A percentile compares a stretch with the other conserved stretches of the same genome.
phyloP scores from a whole-genome alignment of 2,113 vertebrate species.

The Solea solea region DNA sequence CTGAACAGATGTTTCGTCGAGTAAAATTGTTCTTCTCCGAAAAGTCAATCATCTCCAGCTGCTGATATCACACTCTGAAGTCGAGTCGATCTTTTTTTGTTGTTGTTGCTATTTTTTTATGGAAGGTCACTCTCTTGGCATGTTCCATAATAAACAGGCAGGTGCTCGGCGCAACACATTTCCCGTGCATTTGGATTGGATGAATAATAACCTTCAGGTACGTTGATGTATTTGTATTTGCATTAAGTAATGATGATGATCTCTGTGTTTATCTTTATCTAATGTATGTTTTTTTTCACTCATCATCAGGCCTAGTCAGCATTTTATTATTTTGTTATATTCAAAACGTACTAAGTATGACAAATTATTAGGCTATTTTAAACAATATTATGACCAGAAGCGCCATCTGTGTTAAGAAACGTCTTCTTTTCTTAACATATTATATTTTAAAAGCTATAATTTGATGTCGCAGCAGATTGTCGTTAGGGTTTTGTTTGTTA shows the following conservation, averaged over 20 bases:
- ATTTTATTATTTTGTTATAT: not conserved
- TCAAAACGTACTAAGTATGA: not conserved
- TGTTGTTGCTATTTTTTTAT: constrained; percentile 62
- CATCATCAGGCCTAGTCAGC: not conserved
- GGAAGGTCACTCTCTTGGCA: constrained; percentile 69
- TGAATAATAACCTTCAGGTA: constrained; percentile 68
- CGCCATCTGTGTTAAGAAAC: too few relatives aligned
- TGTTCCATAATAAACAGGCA: constrained; percentile 65
- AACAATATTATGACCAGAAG: too few relatives aligned
- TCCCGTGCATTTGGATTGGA: constrained; percentile 61
- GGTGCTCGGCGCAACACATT: constrained; percentile 50
- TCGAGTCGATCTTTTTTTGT: constrained; percentile 40
- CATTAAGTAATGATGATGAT: not conserved
- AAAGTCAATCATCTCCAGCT: constrained; percentile 58
- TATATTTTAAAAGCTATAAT: too few relatives aligned
- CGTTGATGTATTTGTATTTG: constrained; percentile 27
- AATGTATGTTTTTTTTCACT: not conserved
- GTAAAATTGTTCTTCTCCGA: constrained; percentile 52
- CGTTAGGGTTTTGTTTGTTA: too few relatives aligned
- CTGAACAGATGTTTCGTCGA: constrained; percentile 53
- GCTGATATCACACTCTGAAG: constrained; percentile 52
- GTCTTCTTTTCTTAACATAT: too few relatives aligned
- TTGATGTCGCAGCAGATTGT: too few relatives aligned
- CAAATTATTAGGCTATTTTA: not conserved
- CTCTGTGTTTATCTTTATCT: not conserved